Evolutionary conservation across 2,888 invertebrate genomes (phyloP).

Genomic region (Drosophila subquinaria): DNA sequence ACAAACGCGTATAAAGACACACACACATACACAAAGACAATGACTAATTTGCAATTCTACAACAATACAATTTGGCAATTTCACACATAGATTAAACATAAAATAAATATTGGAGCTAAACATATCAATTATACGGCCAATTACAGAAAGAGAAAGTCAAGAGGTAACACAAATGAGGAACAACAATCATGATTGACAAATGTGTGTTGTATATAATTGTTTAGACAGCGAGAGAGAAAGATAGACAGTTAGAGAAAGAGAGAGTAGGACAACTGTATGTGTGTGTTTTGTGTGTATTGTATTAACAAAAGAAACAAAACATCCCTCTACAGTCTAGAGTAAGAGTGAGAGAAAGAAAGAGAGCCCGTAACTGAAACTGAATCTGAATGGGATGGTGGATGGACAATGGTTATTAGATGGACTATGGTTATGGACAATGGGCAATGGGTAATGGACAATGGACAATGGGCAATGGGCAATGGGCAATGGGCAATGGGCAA

Average conservation of each 20-base stretch:
- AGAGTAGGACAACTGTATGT: constrained; percentile 19
- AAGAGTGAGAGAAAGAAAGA: constrained; percentile 44
- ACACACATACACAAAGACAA: constrained; percentile 31
- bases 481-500: constrained; percentile 60
- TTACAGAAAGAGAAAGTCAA: constrained; percentile 25
- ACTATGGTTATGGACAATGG: constrained; percentile 58
- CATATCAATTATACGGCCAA: constrained; percentile 51
- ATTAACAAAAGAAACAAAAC: constrained; percentile 43
- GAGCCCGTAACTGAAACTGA: constrained; percentile 42
- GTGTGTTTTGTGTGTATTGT: constrained; percentile 44
- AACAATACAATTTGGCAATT: constrained; percentile 38
- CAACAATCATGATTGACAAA: constrained; percentile 39
- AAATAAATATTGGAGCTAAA: constrained; percentile 14
- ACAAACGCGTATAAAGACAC: constrained; percentile 7
- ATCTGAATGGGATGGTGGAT: constrained; percentile 64
- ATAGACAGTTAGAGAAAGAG: neutral
- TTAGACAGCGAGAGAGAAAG: constrained; percentile 6
- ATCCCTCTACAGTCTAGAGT: constrained; percentile 9
- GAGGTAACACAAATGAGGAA: constrained; percentile 29
- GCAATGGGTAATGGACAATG: constrained; percentile 33
- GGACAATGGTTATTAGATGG: constrained; percentile 75
- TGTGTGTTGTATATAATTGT: constrained; percentile 28
- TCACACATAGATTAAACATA: constrained; percentile 39
- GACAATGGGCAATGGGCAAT: constrained; percentile 26
- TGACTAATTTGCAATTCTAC: constrained; percentile 32